Conservation (phyloP, 2,888 invertebrate species). For the Fabriciana adippe region DNA sequence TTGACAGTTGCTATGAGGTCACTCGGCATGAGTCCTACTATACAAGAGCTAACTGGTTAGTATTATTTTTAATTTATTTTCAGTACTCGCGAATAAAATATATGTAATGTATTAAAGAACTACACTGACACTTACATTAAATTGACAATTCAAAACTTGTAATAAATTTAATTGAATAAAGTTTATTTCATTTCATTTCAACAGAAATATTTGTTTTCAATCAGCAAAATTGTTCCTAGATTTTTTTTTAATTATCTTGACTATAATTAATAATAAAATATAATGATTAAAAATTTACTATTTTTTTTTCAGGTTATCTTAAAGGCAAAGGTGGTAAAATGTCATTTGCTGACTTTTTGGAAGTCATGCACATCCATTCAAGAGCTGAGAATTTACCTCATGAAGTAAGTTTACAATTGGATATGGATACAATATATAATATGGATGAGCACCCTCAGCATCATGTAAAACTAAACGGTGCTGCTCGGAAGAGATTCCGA, state of each 20-base stretch:
- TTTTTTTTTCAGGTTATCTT: conserved; percentile 61
- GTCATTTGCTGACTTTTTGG: conserved; percentile 97
- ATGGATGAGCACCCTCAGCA: no score
- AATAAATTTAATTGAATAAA: no score
- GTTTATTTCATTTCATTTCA: no score
- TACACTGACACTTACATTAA: no score
- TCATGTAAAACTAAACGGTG: background rate
- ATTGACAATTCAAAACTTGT: no score
- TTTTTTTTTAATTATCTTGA: no score
- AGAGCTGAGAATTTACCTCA: conserved; percentile 90
- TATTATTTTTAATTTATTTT: background rate
- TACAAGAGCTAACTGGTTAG: conserved; percentile 90
- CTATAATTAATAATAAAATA: no score
- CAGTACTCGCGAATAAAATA: background rate
- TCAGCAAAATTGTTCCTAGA: no score
- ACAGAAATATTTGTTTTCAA: no score
- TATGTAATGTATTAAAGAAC: no score
- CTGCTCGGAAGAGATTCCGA: background rate
- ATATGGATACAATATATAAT: no score
- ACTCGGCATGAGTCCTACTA: conserved; percentile 95
- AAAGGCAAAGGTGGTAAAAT: conserved; percentile 90
- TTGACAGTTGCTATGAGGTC: conserved; percentile 97
- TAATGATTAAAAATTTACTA: background rate
- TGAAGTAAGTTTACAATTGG: conserved; percentile 80
- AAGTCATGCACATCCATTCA: conserved; percentile 96